phyloP scores from a whole-genome alignment of 2,888 invertebrate species.

The Phyllotreta cruciferae region DNA sequence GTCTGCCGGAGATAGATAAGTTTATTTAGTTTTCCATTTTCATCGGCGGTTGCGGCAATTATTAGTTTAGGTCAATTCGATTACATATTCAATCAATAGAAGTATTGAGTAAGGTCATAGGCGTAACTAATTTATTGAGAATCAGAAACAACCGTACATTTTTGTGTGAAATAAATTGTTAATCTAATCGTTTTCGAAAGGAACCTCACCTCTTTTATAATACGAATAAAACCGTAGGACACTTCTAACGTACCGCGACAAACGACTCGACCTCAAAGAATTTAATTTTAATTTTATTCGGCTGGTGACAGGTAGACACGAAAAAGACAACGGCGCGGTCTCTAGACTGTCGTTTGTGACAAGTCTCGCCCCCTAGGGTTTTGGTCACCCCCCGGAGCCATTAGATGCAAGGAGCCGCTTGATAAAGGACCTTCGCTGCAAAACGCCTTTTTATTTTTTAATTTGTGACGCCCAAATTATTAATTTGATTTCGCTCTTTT shows the following conservation, averaged over 20 bases:
- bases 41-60: neutral
- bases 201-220: neutral
- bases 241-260: constrained; percentile 19
- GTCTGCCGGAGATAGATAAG: constrained; percentile 13
- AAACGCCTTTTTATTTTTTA: constrained; percentile 45
- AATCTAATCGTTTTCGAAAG: no score
- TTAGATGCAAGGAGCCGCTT: constrained; percentile 54
- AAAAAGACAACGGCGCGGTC: constrained; percentile 22
- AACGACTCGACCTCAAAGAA: constrained; percentile 20
- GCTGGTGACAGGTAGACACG: constrained; percentile 24
- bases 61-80: constrained; percentile 1
- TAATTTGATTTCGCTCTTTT: constrained; percentile 39
- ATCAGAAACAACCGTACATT: no score
- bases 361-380: constrained; percentile 50
- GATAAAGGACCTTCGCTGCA: constrained; percentile 50
- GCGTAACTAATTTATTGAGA: neutral
- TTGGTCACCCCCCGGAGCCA: constrained; percentile 52
- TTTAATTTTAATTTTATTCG: constrained; percentile 23
- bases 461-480: constrained; percentile 43
- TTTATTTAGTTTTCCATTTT: constrained; percentile 9
- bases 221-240: constrained; percentile 4
- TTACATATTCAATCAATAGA: constrained; percentile 2
- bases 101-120: constrained; percentile 5
- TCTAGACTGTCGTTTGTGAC: constrained; percentile 55
- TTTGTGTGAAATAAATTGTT: no score